Conservation (phyloP, 1,140 invertebrate genomes). For the Chelonus insularis region DNA sequence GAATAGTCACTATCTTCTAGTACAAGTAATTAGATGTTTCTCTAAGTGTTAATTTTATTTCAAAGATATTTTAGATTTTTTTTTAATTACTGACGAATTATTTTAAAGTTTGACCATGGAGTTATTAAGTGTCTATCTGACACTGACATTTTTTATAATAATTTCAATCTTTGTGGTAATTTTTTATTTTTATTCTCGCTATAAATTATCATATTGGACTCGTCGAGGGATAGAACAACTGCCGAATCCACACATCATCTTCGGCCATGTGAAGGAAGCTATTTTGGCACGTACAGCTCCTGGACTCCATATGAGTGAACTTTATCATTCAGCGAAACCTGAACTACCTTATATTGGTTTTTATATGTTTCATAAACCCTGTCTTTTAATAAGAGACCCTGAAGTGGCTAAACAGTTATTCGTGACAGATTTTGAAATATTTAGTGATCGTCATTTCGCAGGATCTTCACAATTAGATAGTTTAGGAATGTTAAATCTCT, state of each 20-base stretch:
- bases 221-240: conserved; percentile 33
- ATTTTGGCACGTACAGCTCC: conserved; percentile 33
- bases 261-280: conserved; percentile 42
- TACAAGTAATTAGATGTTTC: too few species aligned
- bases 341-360: conserved; percentile 43
- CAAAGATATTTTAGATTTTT: too few species aligned
- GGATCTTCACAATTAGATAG: conserved; percentile 30
- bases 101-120: too few species aligned
- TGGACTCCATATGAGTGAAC: conserved; percentile 29
- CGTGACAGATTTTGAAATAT: conserved; percentile 63
- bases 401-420: conserved; percentile 62
- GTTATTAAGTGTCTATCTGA: too few species aligned
- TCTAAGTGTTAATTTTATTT: too few species aligned
- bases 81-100: too few species aligned
- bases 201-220: conserved; percentile 36
- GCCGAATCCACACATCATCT: conserved; percentile 25
- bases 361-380: conserved; percentile 53
- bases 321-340: conserved; percentile 35
- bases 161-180: too few species aligned
- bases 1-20: too few species aligned
- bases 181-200: conserved; percentile 29
- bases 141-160: too few species aligned
- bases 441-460: conserved; percentile 46
- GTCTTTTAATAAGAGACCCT: conserved; percentile 61
- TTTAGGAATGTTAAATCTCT: conserved; percentile 32